Evolutionary conservation across 2,113 vertebrate species (phyloP).

Genomic region (Nymphicus hollandicus): DNA sequence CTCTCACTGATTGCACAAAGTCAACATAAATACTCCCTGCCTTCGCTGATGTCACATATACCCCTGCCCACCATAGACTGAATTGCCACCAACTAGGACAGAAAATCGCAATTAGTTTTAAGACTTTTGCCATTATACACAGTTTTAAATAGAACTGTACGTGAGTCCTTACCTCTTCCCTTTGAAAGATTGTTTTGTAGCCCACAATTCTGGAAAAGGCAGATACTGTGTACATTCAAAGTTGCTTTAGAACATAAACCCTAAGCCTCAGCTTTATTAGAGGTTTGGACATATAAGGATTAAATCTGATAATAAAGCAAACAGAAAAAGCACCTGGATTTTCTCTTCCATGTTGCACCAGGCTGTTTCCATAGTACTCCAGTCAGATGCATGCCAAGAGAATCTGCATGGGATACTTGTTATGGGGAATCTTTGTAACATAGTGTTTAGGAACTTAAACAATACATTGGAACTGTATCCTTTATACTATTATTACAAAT

Average conservation of each 20-base stretch:
- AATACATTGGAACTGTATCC: not conserved
- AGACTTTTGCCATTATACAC: not conserved
- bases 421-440: not conserved
- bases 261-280: not conserved
- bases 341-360: not conserved
- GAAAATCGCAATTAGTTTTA: not conserved
- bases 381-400: not conserved
- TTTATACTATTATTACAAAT: not conserved
- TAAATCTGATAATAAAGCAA: not conserved
- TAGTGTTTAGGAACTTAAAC: not conserved
- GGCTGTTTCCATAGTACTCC: not conserved
- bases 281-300: not conserved
- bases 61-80: not conserved
- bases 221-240: not conserved
- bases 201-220: not conserved
- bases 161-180: not conserved
- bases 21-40: not conserved
- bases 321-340: not conserved
- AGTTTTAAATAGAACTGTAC: not conserved
- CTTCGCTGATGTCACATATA: not conserved
- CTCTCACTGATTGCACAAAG: not conserved
- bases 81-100: not conserved
- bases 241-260: not conserved
- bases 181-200: not conserved
- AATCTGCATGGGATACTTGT: not conserved